These are phyloP conservation scores for Xestia sexstrigata DNA, from an alignment of 2,888 invertebrate genomes.

Conservation along the genomic window DNA sequence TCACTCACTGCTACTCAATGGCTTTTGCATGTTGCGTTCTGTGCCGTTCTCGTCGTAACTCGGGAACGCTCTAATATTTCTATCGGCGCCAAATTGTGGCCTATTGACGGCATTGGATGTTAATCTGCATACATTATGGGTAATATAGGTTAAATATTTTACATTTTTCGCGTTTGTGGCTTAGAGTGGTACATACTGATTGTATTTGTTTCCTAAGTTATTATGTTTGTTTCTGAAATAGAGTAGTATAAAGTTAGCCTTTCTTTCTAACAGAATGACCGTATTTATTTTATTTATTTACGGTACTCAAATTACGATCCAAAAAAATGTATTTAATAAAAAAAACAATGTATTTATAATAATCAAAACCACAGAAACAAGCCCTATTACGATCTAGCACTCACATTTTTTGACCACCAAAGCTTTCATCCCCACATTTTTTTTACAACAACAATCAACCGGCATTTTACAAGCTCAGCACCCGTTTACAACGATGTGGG, in stretches of 20 bases:
- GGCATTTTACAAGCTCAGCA: slow-evolving; percentile 39
- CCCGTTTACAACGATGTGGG: slow-evolving; percentile 68
- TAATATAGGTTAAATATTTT: slow-evolving; percentile 39
- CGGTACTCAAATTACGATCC: background rate
- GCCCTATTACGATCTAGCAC: background rate
- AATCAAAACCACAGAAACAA: too few relatives aligned
- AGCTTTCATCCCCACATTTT: background rate
- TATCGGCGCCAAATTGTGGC: slow-evolving; percentile 56
- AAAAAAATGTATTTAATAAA: background rate
- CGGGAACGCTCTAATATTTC: slow-evolving; percentile 69
- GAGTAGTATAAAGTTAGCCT: too few relatives aligned
- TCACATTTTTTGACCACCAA: background rate
- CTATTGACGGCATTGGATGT: slow-evolving; percentile 53
- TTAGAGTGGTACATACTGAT: background rate
- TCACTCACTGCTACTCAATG: slow-evolving; percentile 76
- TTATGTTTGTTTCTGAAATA: too few relatives aligned
- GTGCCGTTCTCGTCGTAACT: slow-evolving; percentile 67
- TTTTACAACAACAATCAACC: slow-evolving; percentile 14
- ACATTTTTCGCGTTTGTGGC: slow-evolving; percentile 4
- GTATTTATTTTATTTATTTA: too few relatives aligned
- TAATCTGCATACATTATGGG: slow-evolving; percentile 56
- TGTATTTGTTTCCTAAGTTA: too few relatives aligned
- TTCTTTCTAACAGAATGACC: too few relatives aligned
- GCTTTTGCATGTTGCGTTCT: slow-evolving; percentile 85
- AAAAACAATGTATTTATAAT: too few relatives aligned